Conservation (phyloP, 2,797 vertebrate species). For the Saguinus oedipus region DNA sequence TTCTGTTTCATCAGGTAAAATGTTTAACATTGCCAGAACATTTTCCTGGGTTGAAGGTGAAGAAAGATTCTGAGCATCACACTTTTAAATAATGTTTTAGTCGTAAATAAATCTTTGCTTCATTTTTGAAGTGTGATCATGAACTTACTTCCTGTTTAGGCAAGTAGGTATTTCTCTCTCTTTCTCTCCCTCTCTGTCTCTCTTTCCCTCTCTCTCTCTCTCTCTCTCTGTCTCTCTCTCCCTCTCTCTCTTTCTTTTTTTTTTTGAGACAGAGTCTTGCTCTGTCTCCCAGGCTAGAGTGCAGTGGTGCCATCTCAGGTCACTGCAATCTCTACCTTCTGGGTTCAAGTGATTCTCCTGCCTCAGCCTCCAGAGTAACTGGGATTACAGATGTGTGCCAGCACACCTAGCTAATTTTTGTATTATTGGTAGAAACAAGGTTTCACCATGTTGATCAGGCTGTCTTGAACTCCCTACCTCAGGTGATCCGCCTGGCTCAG, state of each 20-base stretch:
- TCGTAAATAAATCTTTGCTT: background rate
- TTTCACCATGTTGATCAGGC: background rate
- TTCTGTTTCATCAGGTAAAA: conserved; percentile 18
- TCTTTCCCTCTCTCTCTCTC: too few relatives aligned
- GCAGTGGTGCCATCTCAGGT: background rate
- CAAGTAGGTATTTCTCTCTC: background rate
- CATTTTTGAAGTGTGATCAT: background rate
- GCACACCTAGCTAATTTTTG: background rate
- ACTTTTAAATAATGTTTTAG: background rate
- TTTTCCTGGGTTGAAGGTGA: background rate
- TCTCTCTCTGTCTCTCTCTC: too few relatives aligned
- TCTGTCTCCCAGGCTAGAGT: background rate
- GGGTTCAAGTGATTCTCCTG: background rate
- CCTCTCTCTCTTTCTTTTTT: too few relatives aligned
- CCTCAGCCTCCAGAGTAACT: background rate
- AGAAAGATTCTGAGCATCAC: background rate
- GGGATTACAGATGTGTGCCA: background rate
- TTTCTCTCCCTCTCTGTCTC: too few relatives aligned
- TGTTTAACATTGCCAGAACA: background rate
- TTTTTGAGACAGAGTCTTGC: background rate
- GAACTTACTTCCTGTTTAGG: background rate
- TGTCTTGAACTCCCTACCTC: background rate
- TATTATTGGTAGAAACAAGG: background rate
- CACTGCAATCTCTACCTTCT: background rate
- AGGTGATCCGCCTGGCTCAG: background rate